phyloP scores from a whole-genome alignment of 64 coral and sea anemone genomes.

The Montipora efflorescens region DNA sequence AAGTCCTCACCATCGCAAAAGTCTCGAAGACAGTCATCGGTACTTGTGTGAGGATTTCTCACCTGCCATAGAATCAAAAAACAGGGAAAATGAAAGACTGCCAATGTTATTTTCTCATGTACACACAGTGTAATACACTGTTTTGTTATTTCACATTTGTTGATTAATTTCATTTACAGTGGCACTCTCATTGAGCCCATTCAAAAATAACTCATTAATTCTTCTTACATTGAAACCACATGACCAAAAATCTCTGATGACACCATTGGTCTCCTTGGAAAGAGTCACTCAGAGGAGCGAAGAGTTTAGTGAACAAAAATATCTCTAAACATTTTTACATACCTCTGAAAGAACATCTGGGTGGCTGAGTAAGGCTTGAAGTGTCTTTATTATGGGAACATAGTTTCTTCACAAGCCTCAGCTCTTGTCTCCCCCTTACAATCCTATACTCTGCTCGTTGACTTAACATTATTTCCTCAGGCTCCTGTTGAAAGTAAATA shows the following conservation, averaged over 20 bases:
- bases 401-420: conserved; percentile 45
- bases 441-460: conserved; percentile 35
- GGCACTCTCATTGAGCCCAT: too few relatives aligned
- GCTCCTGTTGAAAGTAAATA: conserved; percentile 41
- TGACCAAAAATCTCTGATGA: too few relatives aligned
- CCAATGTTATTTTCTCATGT: not conserved
- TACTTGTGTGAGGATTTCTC: not conserved
- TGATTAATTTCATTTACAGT: too few relatives aligned
- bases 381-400: conserved; percentile 65
- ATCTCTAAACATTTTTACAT: too few relatives aligned
- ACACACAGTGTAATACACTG: not conserved
- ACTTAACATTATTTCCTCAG: conserved; percentile 58
- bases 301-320: not conserved
- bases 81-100: not conserved
- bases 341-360: too few relatives aligned
- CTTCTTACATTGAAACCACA: too few relatives aligned
- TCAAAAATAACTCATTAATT: too few relatives aligned
- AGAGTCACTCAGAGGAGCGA: not conserved
- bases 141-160: too few relatives aligned
- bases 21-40: not conserved
- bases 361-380: not conserved
- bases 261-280: not conserved
- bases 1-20: conserved; percentile 11
- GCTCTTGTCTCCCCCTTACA: conserved; percentile 38
- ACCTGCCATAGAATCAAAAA: not conserved